Evolutionary conservation across 2,113 vertebrate genomes (phyloP).

Genomic region (Merops nubicus): DNA sequence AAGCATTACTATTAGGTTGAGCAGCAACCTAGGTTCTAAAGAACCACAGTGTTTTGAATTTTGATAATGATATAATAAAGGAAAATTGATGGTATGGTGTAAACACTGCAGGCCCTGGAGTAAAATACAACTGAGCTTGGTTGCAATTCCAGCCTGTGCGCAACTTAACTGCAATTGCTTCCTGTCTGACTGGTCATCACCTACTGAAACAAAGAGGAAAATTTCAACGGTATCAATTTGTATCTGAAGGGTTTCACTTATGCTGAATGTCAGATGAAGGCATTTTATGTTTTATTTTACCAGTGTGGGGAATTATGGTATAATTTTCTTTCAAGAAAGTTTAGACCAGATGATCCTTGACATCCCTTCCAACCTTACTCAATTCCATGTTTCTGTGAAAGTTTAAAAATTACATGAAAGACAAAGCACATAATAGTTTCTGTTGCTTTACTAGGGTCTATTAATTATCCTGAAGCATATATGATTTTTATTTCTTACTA

Average conservation of each 20-base stretch:
- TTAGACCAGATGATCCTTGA: not conserved
- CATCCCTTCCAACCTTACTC: not conserved
- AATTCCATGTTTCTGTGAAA: not conserved
- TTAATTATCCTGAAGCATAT: not conserved
- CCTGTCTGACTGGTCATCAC: not conserved
- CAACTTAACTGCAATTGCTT: not conserved
- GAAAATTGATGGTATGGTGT: not conserved
- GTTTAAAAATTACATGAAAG: not conserved
- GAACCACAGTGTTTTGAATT: not conserved
- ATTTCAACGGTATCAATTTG: not conserved
- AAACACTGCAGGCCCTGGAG: not conserved
- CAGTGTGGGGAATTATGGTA: not conserved
- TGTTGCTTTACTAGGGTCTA: not conserved
- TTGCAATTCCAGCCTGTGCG: not conserved
- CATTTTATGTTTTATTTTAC: not conserved
- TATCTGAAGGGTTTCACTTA: not conserved
- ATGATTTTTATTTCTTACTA: not conserved
- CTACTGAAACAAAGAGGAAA: slow-evolving; percentile 20
- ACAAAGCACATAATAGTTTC: not conserved
- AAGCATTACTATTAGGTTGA: not conserved
- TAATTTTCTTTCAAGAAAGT: not conserved
- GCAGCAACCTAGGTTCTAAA: not conserved
- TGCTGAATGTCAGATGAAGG: not conserved
- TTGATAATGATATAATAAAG: not conserved
- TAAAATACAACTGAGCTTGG: not conserved